Percentiles rank a stretch among this genome's conserved stretches.
Conservation (phyloP, 2,113 vertebrate genomes). For the Empidonax alnorum region DNA sequence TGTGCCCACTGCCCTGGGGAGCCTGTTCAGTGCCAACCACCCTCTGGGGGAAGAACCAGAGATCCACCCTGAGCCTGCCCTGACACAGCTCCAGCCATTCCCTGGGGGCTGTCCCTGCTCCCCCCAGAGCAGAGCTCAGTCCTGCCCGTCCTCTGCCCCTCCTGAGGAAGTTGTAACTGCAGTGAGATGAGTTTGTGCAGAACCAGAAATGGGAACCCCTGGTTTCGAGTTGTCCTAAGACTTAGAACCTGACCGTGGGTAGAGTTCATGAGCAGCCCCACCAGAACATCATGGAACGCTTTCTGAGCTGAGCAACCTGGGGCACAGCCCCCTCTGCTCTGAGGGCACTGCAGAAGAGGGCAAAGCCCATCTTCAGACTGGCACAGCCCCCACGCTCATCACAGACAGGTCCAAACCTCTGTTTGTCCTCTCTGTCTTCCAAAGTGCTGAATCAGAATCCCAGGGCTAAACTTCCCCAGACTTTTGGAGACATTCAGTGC, state of each 20-base stretch:
- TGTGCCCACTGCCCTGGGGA: background rate
- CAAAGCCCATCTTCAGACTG: background rate
- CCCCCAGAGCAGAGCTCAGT: background rate
- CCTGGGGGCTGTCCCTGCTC: background rate
- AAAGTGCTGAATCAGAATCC: slow-evolving; percentile 56
- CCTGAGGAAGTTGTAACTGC: background rate
- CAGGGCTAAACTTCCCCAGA: background rate
- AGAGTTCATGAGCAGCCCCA: background rate
- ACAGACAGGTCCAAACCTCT: background rate
- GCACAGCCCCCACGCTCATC: background rate
- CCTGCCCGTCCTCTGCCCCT: background rate
- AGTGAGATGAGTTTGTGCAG: background rate
- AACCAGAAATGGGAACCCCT: background rate
- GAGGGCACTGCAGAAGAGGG: background rate
- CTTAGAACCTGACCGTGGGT: rapidly evolving
- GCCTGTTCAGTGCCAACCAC: background rate
- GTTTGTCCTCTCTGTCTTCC: background rate
- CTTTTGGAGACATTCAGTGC: slow-evolving; percentile 24
- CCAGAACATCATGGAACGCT: rapidly evolving
- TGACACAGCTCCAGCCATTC: background rate
- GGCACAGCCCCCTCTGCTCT: background rate
- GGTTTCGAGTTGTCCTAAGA: background rate
- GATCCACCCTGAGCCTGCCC: background rate
- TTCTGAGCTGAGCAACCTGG: background rate
- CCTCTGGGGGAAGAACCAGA: background rate